Percentiles rank a stretch among this genome's conserved stretches.
phyloP scores from a whole-genome alignment of 1,140 invertebrate genomes.

The Zaprionus davidi region DNA sequence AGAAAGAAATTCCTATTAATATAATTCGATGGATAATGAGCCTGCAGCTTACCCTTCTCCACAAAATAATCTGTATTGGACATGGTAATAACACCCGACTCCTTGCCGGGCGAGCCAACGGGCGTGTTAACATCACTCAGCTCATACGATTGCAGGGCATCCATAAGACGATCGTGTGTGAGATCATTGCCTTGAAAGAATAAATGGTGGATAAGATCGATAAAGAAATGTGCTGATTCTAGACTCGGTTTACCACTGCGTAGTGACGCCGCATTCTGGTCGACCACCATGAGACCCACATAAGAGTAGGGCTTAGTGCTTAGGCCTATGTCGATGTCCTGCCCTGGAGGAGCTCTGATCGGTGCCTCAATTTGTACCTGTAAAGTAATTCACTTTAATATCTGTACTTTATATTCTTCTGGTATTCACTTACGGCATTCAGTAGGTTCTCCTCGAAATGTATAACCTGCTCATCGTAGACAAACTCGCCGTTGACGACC shows the following conservation, averaged over 20 bases:
- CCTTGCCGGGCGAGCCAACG: constrained; percentile 78
- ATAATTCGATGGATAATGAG: neutral
- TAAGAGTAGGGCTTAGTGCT: constrained; percentile 93
- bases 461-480: constrained; percentile 93
- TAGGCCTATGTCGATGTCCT: constrained; percentile 90
- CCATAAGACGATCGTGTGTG: constrained; percentile 73
- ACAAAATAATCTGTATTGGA: constrained; percentile 78
- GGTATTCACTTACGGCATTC: constrained; percentile 87
- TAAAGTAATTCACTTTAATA: neutral
- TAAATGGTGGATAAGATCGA: neutral
- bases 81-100: constrained; percentile 80
- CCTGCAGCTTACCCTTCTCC: constrained; percentile 55
- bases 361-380: constrained; percentile 83
- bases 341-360: constrained; percentile 88
- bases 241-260: constrained; percentile 85
- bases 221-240: neutral
- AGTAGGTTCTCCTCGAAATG: constrained; percentile 91
- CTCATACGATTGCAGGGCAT: constrained; percentile 84
- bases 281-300: constrained; percentile 93
- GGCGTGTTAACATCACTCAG: constrained; percentile 72
- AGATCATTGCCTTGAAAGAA: constrained; percentile 61
- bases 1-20: neutral
- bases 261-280: constrained; percentile 93
- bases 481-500: constrained; percentile 91
- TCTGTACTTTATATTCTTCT: neutral